Conservation (phyloP, 2,113 vertebrate species). For the Noturus placidus region DNA sequence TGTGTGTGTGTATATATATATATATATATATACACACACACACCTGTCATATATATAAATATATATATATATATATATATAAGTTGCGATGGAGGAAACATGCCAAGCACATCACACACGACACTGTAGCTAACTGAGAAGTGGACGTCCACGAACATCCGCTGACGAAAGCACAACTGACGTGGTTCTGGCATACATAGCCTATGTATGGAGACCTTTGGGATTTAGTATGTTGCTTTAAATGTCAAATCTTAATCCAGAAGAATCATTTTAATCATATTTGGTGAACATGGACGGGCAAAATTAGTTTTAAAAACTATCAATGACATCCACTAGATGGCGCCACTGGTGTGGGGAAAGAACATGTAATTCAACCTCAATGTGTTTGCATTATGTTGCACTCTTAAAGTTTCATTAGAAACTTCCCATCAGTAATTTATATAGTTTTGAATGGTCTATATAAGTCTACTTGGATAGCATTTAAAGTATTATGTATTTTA, state of each 20-base stretch:
- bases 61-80: too few species aligned
- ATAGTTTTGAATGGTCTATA: background rate
- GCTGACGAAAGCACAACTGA: too few species aligned
- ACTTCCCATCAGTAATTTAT: background rate
- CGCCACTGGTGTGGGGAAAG: conserved; percentile 34
- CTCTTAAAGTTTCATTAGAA: background rate
- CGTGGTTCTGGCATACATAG: too few species aligned
- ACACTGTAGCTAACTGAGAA: too few species aligned
- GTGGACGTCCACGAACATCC: too few species aligned
- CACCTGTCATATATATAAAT: too few species aligned
- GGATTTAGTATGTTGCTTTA: background rate
- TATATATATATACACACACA: too few species aligned
- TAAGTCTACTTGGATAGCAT: background rate
- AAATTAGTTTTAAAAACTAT: background rate
- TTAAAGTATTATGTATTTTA: background rate
- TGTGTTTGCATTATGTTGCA: background rate
- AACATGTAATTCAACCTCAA: conserved; percentile 2
- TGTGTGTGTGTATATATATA: too few species aligned
- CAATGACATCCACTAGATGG: conserved; percentile 57
- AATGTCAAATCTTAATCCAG: background rate
- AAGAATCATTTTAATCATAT: background rate
- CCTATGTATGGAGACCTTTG: too few species aligned
- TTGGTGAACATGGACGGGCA: background rate
- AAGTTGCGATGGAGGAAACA: too few species aligned
- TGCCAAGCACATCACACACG: too few species aligned